These are phyloP conservation scores for Ophiothrix spiculata DNA, from an alignment of 35 echinoderm and acorn worm species.

Conservation along the genomic window DNA sequence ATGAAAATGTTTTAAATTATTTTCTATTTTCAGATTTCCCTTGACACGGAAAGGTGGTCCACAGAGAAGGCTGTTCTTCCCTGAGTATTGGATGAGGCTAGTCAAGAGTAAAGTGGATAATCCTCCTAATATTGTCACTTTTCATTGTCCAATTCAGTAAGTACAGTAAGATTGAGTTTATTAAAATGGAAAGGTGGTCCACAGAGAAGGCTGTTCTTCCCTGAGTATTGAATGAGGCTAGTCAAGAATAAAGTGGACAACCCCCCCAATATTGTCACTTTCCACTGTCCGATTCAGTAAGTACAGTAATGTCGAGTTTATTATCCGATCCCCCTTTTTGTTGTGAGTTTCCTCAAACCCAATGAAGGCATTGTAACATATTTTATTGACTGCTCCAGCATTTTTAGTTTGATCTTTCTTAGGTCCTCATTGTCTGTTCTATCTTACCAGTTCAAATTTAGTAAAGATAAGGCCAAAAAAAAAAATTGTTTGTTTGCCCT, in stretches of 20 bases:
- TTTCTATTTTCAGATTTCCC: conserved; percentile 58
- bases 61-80: conserved; percentile 81
- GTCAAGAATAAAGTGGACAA: conserved; percentile 23
- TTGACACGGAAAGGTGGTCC: conserved; percentile 65
- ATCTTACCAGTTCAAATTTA: too few relatives aligned
- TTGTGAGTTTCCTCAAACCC: too few relatives aligned
- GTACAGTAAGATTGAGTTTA: too few relatives aligned
- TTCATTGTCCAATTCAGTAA: conserved; percentile 80
- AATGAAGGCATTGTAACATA: too few relatives aligned
- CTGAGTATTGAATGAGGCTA: conserved; percentile 77
- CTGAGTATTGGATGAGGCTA: conserved; percentile 76
- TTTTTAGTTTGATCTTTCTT: too few relatives aligned
- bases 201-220: conserved; percentile 76
- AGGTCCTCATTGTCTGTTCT: too few relatives aligned
- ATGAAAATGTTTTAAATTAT: too few relatives aligned
- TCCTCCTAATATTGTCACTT: conserved; percentile 85
- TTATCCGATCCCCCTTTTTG: too few relatives aligned
- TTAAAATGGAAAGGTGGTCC: conserved; percentile 39
- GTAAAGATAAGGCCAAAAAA: too few relatives aligned
- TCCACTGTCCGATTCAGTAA: conserved; percentile 83
- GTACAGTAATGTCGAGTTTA: conserved; percentile 6
- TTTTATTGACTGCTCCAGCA: too few relatives aligned
- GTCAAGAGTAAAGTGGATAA: conserved; percentile 16
- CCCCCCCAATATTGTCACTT: conserved; percentile 85
- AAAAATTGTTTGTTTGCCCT: too few relatives aligned